phyloP scores from a whole-genome alignment of 2,888 invertebrate genomes.

The Nipponacmea schrenckii region DNA sequence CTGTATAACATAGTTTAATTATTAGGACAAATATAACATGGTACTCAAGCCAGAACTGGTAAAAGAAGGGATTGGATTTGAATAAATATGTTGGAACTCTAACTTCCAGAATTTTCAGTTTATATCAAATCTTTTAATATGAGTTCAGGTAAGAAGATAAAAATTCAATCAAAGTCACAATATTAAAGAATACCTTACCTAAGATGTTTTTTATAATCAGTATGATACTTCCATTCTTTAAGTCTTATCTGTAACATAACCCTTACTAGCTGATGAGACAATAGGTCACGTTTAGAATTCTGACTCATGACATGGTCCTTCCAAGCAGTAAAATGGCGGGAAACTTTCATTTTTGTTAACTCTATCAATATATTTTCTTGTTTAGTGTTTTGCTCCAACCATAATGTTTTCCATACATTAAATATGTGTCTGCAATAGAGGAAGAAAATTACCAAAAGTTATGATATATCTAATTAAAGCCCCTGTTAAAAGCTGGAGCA shows the following conservation, averaged over 20 bases:
- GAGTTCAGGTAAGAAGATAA: too few species aligned
- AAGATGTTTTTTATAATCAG: constrained; percentile 40
- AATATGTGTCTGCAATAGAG: constrained; percentile 41
- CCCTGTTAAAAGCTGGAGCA: too few species aligned
- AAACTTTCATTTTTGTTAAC: constrained; percentile 38
- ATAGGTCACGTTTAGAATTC: constrained; percentile 41
- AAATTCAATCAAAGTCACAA: too few species aligned
- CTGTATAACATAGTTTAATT: too few species aligned
- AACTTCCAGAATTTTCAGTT: too few species aligned
- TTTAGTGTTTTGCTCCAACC: constrained; percentile 37
- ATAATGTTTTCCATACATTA: constrained; percentile 38
- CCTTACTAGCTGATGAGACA: constrained; percentile 43
- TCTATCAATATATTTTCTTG: constrained; percentile 36
- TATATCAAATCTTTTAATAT: too few species aligned
- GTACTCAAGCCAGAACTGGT: too few species aligned
- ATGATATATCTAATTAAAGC: too few species aligned
- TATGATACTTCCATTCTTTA: constrained; percentile 42
- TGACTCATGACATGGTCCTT: constrained; percentile 39
- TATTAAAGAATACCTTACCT: constrained; percentile 29
- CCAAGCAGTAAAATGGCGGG: constrained; percentile 43
- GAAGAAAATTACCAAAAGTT: not conserved
- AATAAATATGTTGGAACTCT: too few species aligned
- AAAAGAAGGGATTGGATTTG: too few species aligned
- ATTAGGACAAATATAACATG: too few species aligned
- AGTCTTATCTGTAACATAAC: constrained; percentile 45